Base-by-base conservation (phyloP, 2,113 vertebrate species). In the Eptatretus burgeri region DNA sequence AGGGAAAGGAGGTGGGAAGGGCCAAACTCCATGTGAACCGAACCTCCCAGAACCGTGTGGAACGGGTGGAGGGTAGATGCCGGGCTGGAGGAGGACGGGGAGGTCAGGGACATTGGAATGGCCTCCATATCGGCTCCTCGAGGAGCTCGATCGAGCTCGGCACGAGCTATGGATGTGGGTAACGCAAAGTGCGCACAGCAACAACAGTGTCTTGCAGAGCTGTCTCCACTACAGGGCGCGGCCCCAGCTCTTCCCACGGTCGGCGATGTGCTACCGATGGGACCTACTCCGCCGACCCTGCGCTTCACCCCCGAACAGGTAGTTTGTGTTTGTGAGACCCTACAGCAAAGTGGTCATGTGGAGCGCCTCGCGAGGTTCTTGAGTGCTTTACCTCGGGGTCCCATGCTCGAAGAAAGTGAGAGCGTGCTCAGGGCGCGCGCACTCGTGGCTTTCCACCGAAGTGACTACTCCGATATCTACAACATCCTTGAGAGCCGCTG, bases 311-410 rank as follows among this genome's bases (percentile, higher is more conserved):
- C 91, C 64, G 91, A 94, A 75, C 91, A 98, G 70, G 91, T 98
- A 73, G 87, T 88, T 70, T 98, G 91, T 67, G 89, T 98, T 51
- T 98, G 91, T 73, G 91, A 98, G 77, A 88, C 91, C 68, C 72
- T 98, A 77, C 85, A 94, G 78, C 91, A 98, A 75, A 88, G 91
- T 68, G 91, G 91, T 69, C 82, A 95, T 75, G 81, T 95, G 81
- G 89, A 98, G 75, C 83, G 89, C 72, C 77, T 98, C 74, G 83
- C 87, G 74, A 81, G 87, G 74, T 98, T 98, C 77, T 73, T 98
- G 66, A 95, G 88, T 85, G 93, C 91, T 69, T 75, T 98, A 71
- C 91, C 91, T 60, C 27, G 27, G 27, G 27, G 27, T 41, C 56
- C 56, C 69, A 83, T 83, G 73, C 84, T 87, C 70, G 87, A 93